phyloP scores from a whole-genome alignment of 2,113 vertebrate species.

The Centropus unirufus region DNA sequence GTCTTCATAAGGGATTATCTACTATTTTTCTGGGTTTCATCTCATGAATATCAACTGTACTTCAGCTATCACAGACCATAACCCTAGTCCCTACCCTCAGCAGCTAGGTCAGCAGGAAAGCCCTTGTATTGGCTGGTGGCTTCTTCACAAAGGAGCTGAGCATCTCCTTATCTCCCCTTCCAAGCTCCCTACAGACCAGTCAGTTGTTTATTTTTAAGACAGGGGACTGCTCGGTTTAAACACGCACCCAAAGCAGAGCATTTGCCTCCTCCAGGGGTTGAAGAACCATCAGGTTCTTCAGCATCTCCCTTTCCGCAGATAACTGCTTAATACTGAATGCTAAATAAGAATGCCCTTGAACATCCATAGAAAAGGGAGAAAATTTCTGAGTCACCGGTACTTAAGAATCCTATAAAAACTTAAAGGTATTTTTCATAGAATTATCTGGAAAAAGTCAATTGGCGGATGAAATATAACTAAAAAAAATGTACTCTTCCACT shows the following conservation, averaged over 20 bases:
- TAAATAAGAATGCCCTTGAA: background rate
- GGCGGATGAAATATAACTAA: background rate
- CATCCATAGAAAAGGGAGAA: background rate
- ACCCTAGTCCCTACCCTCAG: background rate
- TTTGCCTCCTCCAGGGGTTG: background rate
- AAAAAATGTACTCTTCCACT: background rate
- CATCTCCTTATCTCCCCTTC: background rate
- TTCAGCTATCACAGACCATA: background rate
- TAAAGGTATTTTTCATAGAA: background rate
- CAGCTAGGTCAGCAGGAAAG: background rate
- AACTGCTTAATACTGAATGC: background rate
- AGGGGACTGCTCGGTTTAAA: background rate
- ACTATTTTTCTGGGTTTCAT: background rate
- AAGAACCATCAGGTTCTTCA: background rate
- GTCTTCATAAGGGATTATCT: background rate
- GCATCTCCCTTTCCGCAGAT: background rate
- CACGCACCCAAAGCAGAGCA: rapidly evolving
- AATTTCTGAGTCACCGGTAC: background rate
- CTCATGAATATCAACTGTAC: background rate
- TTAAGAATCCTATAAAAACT: background rate
- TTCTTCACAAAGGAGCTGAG: background rate
- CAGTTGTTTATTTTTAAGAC: background rate
- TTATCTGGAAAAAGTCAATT: background rate
- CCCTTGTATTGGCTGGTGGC: background rate
- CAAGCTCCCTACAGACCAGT: background rate